phyloP scores from a whole-genome alignment of 2,113 vertebrate species.

The Rhizomys pruinosus region DNA sequence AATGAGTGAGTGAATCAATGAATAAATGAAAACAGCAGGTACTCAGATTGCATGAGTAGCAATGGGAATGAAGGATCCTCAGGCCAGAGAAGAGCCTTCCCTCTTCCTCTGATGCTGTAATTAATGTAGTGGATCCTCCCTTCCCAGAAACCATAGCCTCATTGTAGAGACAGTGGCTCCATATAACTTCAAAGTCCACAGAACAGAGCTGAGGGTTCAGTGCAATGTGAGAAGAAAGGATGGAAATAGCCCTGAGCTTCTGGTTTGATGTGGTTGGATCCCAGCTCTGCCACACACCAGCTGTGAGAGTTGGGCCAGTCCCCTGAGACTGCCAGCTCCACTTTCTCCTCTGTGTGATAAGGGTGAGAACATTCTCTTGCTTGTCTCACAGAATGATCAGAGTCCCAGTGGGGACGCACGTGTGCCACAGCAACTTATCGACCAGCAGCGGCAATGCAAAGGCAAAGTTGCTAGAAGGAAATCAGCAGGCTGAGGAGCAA shows the following conservation, averaged over 20 bases:
- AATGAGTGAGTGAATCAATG: background rate
- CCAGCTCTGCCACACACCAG: fast-evolving
- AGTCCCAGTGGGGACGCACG: background rate
- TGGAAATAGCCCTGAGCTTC: background rate
- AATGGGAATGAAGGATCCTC: too few species aligned
- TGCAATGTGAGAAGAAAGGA: background rate
- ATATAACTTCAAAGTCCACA: background rate
- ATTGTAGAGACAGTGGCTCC: background rate
- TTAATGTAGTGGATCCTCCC: background rate
- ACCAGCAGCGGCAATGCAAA: fast-evolving
- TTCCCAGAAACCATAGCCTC: background rate
- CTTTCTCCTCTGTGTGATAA: background rate
- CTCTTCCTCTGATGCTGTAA: background rate
- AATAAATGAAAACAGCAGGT: background rate
- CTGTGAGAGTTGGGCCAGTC: too few species aligned
- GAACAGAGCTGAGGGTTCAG: background rate
- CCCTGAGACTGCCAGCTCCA: fast-evolving
- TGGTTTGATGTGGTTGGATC: background rate
- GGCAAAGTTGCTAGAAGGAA: background rate
- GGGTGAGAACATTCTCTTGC: background rate
- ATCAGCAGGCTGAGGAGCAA: background rate
- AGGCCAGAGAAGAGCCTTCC: background rate
- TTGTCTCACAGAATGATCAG: background rate
- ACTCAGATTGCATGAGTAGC: background rate
- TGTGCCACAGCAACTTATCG: fast-evolving